Evolutionary conservation across 2,888 invertebrate species (phyloP).

Genomic region (Philhelius pedissequus): DNA sequence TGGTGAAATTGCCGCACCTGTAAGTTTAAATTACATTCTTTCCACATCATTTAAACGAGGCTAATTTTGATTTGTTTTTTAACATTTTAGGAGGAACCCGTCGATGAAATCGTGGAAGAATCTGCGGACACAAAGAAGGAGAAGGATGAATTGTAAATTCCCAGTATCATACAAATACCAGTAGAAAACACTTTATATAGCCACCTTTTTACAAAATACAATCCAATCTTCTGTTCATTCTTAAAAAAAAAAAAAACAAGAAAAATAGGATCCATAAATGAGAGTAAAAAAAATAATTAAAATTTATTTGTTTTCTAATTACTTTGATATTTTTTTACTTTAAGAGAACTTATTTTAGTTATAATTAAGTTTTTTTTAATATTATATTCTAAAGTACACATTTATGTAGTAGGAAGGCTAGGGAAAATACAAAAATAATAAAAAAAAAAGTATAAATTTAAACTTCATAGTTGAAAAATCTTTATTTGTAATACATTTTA

Average conservation of each 20-base stretch:
- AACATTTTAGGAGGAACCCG: conserved; percentile 70
- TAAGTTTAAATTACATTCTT: conserved; percentile 70
- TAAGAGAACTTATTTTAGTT: conserved; percentile 55
- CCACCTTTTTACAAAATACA: conserved; percentile 60
- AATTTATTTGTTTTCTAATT: conserved; percentile 36
- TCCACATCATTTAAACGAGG: neutral
- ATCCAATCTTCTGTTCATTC: conserved; percentile 67
- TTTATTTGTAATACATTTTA: conserved; percentile 64
- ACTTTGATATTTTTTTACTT: conserved; percentile 53
- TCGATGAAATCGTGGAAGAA: conserved; percentile 74
- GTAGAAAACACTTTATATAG: conserved; percentile 52
- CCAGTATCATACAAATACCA: conserved; percentile 29
- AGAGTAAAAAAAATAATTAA: conserved; percentile 26
- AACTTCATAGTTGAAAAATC: conserved; percentile 55
- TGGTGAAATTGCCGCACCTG: conserved; percentile 88
- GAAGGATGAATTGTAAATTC: conserved; percentile 79
- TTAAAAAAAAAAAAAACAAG: conserved; percentile 13
- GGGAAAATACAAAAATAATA: conserved; percentile 46
- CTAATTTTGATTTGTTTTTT: conserved; percentile 1
- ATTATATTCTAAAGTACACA: conserved; percentile 66
- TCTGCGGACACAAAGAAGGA: conserved; percentile 73
- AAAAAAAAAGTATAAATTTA: conserved; percentile 25
- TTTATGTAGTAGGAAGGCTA: conserved; percentile 57
- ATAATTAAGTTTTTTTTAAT: conserved; percentile 66
- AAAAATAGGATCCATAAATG: conserved; percentile 35